Evolutionary conservation across 1,140 invertebrate genomes (phyloP), one percentile per base, ranked within the genome.

Genomic region (Melanaphis sacchari): DNA sequence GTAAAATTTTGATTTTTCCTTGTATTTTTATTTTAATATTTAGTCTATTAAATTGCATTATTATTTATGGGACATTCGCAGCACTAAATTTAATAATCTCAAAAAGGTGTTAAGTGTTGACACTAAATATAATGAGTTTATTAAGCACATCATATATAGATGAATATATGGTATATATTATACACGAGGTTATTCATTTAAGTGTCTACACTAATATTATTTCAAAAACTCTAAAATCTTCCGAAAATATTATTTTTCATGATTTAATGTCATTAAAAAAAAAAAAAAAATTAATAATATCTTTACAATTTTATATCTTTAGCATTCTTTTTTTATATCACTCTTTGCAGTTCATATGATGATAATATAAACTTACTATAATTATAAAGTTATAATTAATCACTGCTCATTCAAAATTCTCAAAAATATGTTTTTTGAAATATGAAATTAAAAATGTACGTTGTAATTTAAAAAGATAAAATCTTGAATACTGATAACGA

Each of bases 91-190:
- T 76, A 76, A 76, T 76, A 76, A 36, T 18, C n/a, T 5, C n/a
- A 0, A 76, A n/a, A 66, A 76, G 3, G n/a, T 18, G n/a, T 18
- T 76, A 18, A 76, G n/a, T 18, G n/a, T 18, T 76, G 59, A 76
- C 59, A 76, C n/a, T 76, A 18, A 66, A 76, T 76, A 76, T 76
- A 76, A 76, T 76, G n/a, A n/a, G 59, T 76, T 76, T n/a, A 76
- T 18, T 76, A n/a, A 18, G 36, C 15, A 76, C 31, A n/a, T 76
- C 52, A n/a, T 59, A 59, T 31, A 26, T 26, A 59, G 31, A 3
- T 59, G 26, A 6, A 59, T 52, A 54, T 24, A 54, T 4, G 9
- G 26, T 54, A 59, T 59, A 15, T 59, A 59, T 59, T 36, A 76
- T n/a, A 76, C 52, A 49, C 18, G 4, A 49, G 46, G 46, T 24